phyloP scores from a whole-genome alignment of 1,140 invertebrate genomes.

The Brachionus rotundiformis region DNA sequence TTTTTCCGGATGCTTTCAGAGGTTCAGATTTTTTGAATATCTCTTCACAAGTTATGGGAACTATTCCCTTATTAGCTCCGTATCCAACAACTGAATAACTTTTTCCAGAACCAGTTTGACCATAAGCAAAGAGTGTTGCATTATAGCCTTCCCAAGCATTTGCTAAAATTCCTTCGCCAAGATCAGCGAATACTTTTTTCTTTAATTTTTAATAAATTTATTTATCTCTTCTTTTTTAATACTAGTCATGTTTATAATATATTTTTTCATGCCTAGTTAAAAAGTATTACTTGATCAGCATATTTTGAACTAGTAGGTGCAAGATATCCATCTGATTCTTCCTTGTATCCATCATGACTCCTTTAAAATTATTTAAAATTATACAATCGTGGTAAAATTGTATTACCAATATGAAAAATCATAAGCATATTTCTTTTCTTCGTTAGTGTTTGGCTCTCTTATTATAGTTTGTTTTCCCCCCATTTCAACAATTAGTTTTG shows the following conservation, averaged over 20 bases:
- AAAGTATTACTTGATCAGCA: slow-evolving; percentile 66
- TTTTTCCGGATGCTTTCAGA: slow-evolving; percentile 21
- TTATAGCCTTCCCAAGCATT: slow-evolving; percentile 72
- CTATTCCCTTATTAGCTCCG: slow-evolving; percentile 74
- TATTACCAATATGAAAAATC: slow-evolving; percentile 69
- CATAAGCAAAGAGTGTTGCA: slow-evolving; percentile 70
- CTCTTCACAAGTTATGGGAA: slow-evolving; percentile 80
- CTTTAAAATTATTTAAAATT: too few relatives aligned
- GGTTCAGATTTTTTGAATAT: slow-evolving; percentile 71
- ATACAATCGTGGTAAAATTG: too few relatives aligned
- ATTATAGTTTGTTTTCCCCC: slow-evolving; percentile 66
- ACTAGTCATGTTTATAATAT: too few relatives aligned
- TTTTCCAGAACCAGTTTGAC: slow-evolving; percentile 71
- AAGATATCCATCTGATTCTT: slow-evolving; percentile 65
- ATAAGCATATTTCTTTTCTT: slow-evolving; percentile 67
- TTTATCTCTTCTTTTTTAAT: slow-evolving; percentile 69
- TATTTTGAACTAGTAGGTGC: slow-evolving; percentile 60
- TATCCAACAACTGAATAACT: slow-evolving; percentile 73
- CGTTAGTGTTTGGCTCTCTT: slow-evolving; percentile 64
- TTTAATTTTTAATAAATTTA: slow-evolving; percentile 57
- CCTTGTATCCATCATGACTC: slow-evolving; percentile 68
- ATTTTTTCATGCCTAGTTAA: slow-evolving; percentile 67
- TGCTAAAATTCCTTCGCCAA: slow-evolving; percentile 67
- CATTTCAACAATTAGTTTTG: slow-evolving; percentile 68
- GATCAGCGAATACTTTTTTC: slow-evolving; percentile 68